Base-by-base conservation (phyloP, 2,113 vertebrate species). In the Urocynchramus pylzowi region DNA sequence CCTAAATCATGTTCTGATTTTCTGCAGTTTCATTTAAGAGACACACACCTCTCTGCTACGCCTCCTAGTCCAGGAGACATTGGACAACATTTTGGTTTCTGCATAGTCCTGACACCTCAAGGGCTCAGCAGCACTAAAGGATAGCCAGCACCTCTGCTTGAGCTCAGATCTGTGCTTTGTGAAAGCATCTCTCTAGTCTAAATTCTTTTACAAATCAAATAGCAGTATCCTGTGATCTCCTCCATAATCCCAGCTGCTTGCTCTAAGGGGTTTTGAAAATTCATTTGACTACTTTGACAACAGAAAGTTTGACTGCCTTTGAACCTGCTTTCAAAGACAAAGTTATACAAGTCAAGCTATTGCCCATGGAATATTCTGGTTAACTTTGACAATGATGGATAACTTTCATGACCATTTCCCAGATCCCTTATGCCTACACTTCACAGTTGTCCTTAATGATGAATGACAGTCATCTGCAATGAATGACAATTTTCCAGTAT, bases 371-470 rank as follows among this genome's bases (percentile, higher is more conserved):
- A 39, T 74, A 80, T 94, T 83, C 65, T 83, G 47, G 74, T 77
- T 95, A 91, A 45, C 57, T 87, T 84, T 89, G 93, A 95, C 94
- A 96, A 64, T 96, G 95, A 96, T 44, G 26, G 86, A 96, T 95
- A 96, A 80, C 44, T 92, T 95, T 94, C 88, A 76, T 77, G 86
- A 82, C 83, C 42, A 41, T 87, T 95, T 96, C 70, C 84, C 47
- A 91, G 57, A 70, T 92, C 65, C 37, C 54, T 94, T 90, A 92
- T 70, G 83, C 80, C 42, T 74, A 49, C 39, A 70, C 50, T 96
- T 95, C 90, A 82, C 83, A 91, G 68, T 50, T 77, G 70, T 74
- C 83, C 59, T 73, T 97, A 97, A 95, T 97, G 92, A 97, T 89
- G 71, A 94, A 96, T 89, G 92, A 85, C 93, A 93, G 77, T 89